phyloP scores from a whole-genome alignment of 2,888 invertebrate species.

The Oxystoma pomonae region DNA sequence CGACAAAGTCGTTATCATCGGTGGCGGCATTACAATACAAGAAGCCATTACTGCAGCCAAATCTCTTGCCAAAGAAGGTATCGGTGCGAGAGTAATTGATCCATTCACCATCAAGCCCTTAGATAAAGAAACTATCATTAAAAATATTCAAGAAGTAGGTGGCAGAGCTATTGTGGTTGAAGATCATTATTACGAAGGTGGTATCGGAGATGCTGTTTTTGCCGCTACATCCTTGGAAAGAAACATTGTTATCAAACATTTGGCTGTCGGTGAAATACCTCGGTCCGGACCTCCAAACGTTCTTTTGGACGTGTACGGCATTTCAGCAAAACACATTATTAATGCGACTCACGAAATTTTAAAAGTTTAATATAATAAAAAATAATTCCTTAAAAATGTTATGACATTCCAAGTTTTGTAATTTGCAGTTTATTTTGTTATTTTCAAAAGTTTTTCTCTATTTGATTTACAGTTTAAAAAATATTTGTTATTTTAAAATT shows the following conservation, averaged over 20 bases:
- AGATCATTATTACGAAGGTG: constrained; percentile 96
- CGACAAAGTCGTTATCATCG: constrained; percentile 85
- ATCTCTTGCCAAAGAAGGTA: constrained; percentile 63
- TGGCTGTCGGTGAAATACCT: constrained; percentile 81
- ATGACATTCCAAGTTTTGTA: neutral
- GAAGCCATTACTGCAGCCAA: constrained; percentile 86
- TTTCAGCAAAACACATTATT: constrained; percentile 77
- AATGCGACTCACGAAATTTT: constrained; percentile 64
- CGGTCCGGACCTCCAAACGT: constrained; percentile 88
- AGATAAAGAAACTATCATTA: constrained; percentile 71
- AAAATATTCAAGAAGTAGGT: constrained; percentile 72
- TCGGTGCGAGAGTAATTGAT: constrained; percentile 83
- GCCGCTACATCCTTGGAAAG: constrained; percentile 72
- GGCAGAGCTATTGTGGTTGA: constrained; percentile 90
- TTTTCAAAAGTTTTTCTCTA: neutral
- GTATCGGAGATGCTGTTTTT: constrained; percentile 92
- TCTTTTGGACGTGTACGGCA: constrained; percentile 84
- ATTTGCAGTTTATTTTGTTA: neutral
- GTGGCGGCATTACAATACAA: constrained; percentile 90
- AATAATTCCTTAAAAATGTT: neutral
- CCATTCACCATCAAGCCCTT: constrained; percentile 96
- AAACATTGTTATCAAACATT: constrained; percentile 67
- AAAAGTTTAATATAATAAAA: constrained; percentile 41
- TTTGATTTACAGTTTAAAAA: neutral
- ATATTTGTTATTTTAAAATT: neutral